A percentile compares a stretch with the other conserved stretches of the same genome.
Conservation (phyloP, 2,113 vertebrate genomes). For the Jaculus jaculus region DNA sequence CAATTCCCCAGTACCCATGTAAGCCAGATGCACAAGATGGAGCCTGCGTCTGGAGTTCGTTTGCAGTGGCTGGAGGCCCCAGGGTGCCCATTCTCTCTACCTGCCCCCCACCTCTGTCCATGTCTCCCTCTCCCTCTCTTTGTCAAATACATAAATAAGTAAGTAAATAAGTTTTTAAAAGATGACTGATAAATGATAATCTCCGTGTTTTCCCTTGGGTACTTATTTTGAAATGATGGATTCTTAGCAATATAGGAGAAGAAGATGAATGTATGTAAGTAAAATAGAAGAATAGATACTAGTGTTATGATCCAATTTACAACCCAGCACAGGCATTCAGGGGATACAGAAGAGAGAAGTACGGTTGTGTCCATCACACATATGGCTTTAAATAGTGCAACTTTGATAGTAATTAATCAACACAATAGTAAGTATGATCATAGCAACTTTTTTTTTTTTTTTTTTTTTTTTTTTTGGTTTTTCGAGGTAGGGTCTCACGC, state of each 20-base stretch:
- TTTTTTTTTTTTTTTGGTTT: too few species aligned
- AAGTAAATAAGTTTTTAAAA: too few species aligned
- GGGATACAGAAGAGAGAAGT: neutral
- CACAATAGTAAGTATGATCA: neutral
- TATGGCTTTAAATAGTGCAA: neutral
- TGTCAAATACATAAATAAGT: too few species aligned
- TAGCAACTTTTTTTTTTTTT: neutral
- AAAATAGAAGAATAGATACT: neutral
- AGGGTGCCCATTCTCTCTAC: too few species aligned
- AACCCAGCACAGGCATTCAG: neutral
- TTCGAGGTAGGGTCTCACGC: too few species aligned
- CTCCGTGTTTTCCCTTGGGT: neutral
- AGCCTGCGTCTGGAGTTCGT: too few species aligned
- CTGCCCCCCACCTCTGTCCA: too few species aligned
- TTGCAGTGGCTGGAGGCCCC: too few species aligned
- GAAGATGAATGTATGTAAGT: neutral
- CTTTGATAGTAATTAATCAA: conserved; percentile 12
- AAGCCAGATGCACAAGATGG: too few species aligned
- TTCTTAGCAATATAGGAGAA: neutral
- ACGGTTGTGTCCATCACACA: neutral
- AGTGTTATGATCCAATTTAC: neutral
- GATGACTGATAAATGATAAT: neutral
- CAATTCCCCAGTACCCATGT: too few species aligned
- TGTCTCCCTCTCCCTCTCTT: too few species aligned
- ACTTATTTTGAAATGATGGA: neutral